Evolutionary conservation across 2,888 invertebrate genomes (phyloP), one percentile per base, ranked within the genome.

Genomic region (Leptarthrus brevirostris): DNA sequence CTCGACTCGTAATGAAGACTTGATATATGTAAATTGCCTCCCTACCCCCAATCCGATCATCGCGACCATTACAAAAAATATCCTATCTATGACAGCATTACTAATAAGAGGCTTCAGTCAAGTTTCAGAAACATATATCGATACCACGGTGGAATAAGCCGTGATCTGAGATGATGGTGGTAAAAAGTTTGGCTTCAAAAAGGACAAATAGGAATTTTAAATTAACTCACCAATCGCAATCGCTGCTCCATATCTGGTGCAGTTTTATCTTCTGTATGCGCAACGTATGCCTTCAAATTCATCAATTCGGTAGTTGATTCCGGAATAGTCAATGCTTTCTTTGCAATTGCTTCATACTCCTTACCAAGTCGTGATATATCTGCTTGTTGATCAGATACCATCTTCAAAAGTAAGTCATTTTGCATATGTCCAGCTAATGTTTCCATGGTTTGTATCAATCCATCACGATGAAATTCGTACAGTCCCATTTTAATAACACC

Each of bases 301-400:
- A 97, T 95, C 58, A 98, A 84, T 77, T 95, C 93, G 0, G 92
- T 91, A 0, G 97, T 97, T 82, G 93, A 92, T 6, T 88, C 87
- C 0, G 98, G 97, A 0, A 92, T 88, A 0, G 91, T 91, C 44
- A 96, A 84, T 0, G 95, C 90, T 77, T 90, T 92, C 77, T 91
- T 92, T 0, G 93, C 89, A 75, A 96, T 95, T 14, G 83, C 83
- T 78, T 93, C 90, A 83, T 96, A 97, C 80, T 96, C 94, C 70
- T 93, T 93, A 74, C 91, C 93, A 72, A 97, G 93, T 91, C 88
- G 86, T 84, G 91, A 92, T 76, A 94, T 93, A 80, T 90, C 89
- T 8, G 86, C 84, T 82, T 95, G 95, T 82, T 96, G 95, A 82
- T 94, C 93, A 20, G 88, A 86, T 1, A 92, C 90, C 90, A 96